A percentile compares a stretch with the other conserved stretches of the same genome.
phyloP scores from a whole-genome alignment of 2,113 vertebrate species.

The Ammodytes dubius region DNA sequence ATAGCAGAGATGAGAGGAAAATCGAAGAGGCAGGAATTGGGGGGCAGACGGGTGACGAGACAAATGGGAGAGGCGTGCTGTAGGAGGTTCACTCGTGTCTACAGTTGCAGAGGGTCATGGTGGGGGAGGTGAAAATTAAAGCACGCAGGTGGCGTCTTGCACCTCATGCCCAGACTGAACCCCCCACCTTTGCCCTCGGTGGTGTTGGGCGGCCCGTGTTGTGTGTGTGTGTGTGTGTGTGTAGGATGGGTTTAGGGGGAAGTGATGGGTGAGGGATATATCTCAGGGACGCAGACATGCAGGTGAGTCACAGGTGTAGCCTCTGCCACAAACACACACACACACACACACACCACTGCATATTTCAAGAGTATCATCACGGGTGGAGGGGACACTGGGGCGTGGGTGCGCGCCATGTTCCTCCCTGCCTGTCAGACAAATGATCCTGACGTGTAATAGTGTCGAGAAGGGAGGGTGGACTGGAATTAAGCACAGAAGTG shows the following conservation, averaged over 20 bases:
- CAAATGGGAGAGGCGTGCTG: constrained; percentile 50
- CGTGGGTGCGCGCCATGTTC: constrained; percentile 54
- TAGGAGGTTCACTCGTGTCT: constrained; percentile 72
- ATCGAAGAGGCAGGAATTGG: constrained; percentile 10
- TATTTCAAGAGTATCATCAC: constrained; percentile 72
- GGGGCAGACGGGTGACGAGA: constrained; percentile 51
- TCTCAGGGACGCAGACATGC: constrained; percentile 60
- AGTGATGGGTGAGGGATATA: constrained; percentile 29
- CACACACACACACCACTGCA: constrained; percentile 47
- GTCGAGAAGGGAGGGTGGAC: constrained; percentile 51
- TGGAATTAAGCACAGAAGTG: background rate
- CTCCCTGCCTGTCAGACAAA: constrained; percentile 66
- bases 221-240: constrained; percentile 32
- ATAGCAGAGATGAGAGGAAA: background rate
- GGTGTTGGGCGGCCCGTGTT: constrained; percentile 35
- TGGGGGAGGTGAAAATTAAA: constrained; percentile 85
- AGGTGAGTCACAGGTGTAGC: constrained; percentile 77
- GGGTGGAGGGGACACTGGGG: constrained; percentile 59
- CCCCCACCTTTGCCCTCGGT: constrained; percentile 48
- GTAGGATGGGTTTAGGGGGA: constrained; percentile 20
- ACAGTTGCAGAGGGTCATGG: constrained; percentile 69
- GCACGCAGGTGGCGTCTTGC: constrained; percentile 80
- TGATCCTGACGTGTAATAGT: constrained; percentile 72
- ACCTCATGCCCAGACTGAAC: constrained; percentile 69
- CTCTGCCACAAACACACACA: constrained; percentile 32